phyloP scores from a whole-genome alignment of 2,113 vertebrate genomes.

The Nestor notabilis region DNA sequence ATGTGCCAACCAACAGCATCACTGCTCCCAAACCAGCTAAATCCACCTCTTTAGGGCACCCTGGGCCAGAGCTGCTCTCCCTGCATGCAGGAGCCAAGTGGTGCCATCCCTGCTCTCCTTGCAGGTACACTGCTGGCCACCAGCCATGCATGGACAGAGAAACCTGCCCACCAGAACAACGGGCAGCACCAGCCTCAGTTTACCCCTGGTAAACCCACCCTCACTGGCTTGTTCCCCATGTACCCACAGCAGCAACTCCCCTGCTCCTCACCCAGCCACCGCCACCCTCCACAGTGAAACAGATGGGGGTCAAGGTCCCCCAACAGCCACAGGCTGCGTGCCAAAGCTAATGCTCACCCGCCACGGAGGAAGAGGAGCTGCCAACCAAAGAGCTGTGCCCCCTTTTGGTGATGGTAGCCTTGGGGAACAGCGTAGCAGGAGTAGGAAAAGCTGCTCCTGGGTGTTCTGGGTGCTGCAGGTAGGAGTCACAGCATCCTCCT shows the following conservation, averaged over 20 bases:
- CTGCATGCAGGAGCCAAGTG: rapidly evolving
- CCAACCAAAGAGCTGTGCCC: not conserved
- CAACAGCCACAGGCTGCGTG: not conserved
- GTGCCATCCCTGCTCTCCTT: rapidly evolving
- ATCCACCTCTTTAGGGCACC: not conserved
- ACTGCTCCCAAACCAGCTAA: rapidly evolving
- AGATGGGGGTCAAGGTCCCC: not conserved
- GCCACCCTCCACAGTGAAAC: rapidly evolving
- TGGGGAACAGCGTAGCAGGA: rapidly evolving
- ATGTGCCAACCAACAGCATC: rapidly evolving
- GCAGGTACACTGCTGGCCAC: not conserved
- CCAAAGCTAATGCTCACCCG: rapidly evolving
- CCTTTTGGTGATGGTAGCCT: not conserved
- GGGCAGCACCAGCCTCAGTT: not conserved
- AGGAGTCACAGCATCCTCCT: not conserved
- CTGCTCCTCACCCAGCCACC: rapidly evolving
- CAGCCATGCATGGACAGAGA: rapidly evolving
- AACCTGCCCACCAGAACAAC: not conserved
- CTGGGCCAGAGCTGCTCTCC: not conserved
- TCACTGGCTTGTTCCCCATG: not conserved
- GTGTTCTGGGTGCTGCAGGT: rapidly evolving
- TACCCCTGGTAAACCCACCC: rapidly evolving
- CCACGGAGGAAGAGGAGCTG: rapidly evolving
- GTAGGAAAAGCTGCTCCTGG: not conserved
- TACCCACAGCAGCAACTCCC: not conserved